Percentiles rank a stretch among this genome's conserved stretches.
Conservation (phyloP, 2,888 invertebrate species). For the Diaperis boleti region DNA sequence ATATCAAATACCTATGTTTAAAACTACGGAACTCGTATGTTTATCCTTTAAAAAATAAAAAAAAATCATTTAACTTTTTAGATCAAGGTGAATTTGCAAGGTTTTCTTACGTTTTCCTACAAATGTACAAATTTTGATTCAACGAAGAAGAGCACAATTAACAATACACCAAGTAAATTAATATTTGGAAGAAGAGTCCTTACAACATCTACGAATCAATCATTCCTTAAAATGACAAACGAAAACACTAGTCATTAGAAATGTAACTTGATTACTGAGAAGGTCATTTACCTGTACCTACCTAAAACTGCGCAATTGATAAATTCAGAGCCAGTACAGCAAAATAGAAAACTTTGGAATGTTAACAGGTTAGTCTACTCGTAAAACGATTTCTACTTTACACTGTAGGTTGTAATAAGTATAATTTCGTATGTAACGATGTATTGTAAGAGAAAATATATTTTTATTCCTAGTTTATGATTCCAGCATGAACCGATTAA, state of each 20-base stretch:
- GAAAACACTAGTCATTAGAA: slow-evolving; percentile 23
- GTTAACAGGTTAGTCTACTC: slow-evolving; percentile 26
- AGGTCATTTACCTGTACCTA: slow-evolving; percentile 39
- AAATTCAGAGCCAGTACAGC: slow-evolving; percentile 31
- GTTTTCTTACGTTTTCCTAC: slow-evolving; percentile 5
- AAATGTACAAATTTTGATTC: slow-evolving; percentile 18
- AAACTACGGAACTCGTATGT: too few species aligned
- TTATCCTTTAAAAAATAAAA: neutral
- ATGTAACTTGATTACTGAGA: slow-evolving; percentile 31
- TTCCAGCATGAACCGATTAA: too few species aligned
- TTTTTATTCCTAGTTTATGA: too few species aligned
- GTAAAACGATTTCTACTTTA: slow-evolving; percentile 31
- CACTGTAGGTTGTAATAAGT: slow-evolving; percentile 15
- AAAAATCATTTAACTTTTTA: slow-evolving; percentile 12
- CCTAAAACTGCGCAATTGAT: slow-evolving; percentile 38
- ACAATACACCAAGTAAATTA: too few species aligned
- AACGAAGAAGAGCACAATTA: neutral
- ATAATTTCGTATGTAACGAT: slow-evolving; percentile 24
- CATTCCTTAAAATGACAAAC: slow-evolving; percentile 10
- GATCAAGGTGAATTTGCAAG: slow-evolving; percentile 22
- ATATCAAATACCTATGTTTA: too few species aligned
- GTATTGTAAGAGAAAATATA: slow-evolving; percentile 20
- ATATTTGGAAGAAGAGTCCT: slow-evolving; percentile 26
- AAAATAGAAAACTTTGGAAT: slow-evolving; percentile 31
- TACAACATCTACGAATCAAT: slow-evolving; percentile 4